phyloP scores from a whole-genome alignment of 2,113 vertebrate genomes.

The Ellobius talpinus region DNA sequence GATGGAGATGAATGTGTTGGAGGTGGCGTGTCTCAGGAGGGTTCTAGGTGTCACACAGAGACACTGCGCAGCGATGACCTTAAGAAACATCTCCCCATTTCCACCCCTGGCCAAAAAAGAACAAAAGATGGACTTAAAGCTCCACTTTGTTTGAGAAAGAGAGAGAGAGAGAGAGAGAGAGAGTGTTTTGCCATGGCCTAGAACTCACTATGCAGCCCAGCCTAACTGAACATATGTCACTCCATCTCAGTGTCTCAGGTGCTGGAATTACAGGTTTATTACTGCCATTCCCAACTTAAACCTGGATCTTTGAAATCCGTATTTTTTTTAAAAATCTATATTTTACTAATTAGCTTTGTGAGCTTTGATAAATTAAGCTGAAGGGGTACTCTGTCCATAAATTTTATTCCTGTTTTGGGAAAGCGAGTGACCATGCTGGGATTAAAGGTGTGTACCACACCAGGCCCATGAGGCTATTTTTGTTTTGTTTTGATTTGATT shows the following conservation, averaged over 20 bases:
- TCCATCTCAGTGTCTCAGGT: neutral
- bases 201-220: neutral
- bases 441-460: neutral
- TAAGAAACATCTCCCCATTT: no score
- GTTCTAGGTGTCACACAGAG: no score
- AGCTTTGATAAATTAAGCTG: neutral
- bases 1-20: no score
- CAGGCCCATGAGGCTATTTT: neutral
- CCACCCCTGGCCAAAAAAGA: neutral
- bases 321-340: neutral
- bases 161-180: no score
- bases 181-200: neutral
- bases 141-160: neutral
- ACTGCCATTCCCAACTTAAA: neutral
- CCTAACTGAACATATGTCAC: neutral
- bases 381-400: neutral
- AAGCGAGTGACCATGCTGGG: neutral
- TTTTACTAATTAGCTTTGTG: neutral
- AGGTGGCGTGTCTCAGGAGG: no score
- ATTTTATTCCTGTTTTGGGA: neutral
- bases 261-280: neutral
- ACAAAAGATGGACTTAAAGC: neutral
- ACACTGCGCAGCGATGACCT: rapidly evolving
- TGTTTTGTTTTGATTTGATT: neutral
- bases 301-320: neutral